Evolutionary conservation across 2,797 vertebrate species (phyloP).

Genomic region (Tauraco hartlaubi): DNA sequence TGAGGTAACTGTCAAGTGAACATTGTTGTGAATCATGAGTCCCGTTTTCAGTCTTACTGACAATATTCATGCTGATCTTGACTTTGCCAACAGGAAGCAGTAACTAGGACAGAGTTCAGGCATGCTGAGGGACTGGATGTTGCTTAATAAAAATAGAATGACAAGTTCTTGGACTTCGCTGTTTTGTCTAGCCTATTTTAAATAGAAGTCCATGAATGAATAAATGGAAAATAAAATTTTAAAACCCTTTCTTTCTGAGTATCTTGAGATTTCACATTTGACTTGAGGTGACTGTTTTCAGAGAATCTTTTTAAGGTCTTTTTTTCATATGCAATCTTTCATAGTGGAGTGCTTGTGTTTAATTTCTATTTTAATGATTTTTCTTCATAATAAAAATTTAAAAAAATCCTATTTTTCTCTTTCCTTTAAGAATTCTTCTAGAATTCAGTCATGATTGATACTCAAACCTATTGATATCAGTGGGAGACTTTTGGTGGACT

Average conservation of each 20-base stretch:
- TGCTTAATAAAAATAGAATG: slow-evolving; percentile 42
- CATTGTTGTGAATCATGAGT: slow-evolving; percentile 7
- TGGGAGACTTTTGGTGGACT: not conserved
- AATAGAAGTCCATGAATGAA: slow-evolving; percentile 25
- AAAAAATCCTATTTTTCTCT: not conserved
- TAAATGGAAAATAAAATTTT: slow-evolving; percentile 6
- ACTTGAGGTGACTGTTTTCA: not conserved
- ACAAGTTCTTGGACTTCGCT: not conserved
- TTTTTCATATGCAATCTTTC: not conserved
- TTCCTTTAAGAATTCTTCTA: not conserved
- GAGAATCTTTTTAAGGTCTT: not conserved
- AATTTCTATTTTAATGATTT: slow-evolving; percentile 27
- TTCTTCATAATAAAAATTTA: not conserved
- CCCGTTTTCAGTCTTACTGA: slow-evolving; percentile 40
- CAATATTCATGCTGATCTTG: slow-evolving; percentile 27
- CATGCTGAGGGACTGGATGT: not conserved
- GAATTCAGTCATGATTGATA: not conserved
- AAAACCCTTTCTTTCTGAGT: not conserved
- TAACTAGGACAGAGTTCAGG: slow-evolving; percentile 34
- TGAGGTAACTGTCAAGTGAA: slow-evolving; percentile 88
- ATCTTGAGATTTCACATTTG: not conserved
- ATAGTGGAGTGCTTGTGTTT: not conserved
- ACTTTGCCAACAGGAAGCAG: slow-evolving; percentile 60
- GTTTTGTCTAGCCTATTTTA: not conserved
- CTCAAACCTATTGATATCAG: not conserved